These are phyloP conservation scores for Pituophis catenifer DNA, from an alignment of 2,113 vertebrate genomes.

Conservation along the genomic window DNA sequence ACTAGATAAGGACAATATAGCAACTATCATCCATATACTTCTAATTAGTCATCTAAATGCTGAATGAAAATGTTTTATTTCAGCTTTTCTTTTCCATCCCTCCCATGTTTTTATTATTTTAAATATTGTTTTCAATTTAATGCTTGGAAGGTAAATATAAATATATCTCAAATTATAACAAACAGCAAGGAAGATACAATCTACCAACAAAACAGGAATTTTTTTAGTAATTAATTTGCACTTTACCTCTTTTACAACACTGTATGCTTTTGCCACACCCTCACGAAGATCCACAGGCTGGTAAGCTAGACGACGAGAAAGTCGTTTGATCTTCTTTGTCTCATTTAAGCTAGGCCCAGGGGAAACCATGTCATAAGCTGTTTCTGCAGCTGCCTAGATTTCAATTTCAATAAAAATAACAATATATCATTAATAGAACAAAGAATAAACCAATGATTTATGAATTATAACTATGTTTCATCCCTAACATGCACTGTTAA, in stretches of 20 bases:
- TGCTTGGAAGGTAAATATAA: background rate
- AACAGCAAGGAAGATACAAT: background rate
- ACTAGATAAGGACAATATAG: background rate
- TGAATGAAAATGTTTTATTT: background rate
- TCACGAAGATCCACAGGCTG: slow-evolving; percentile 95
- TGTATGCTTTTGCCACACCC: slow-evolving; percentile 96
- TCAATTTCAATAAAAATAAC: slow-evolving; percentile 16
- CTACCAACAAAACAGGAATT: background rate
- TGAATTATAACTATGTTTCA: background rate
- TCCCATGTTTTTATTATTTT: background rate
- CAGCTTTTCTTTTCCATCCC: background rate
- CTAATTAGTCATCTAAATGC: background rate
- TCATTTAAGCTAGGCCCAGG: slow-evolving; percentile 86
- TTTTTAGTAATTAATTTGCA: background rate
- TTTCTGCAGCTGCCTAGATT: slow-evolving; percentile 91
- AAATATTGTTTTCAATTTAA: background rate
- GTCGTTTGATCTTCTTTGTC: slow-evolving; percentile 81
- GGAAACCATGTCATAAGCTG: slow-evolving; percentile 97
- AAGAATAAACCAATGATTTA: background rate
- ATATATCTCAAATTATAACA: background rate
- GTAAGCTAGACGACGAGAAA: slow-evolving; percentile 86
- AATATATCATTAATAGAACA: background rate
- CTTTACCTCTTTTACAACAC: slow-evolving; percentile 92
- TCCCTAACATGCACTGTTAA: background rate
- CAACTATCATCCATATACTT: background rate